phyloP scores from a whole-genome alignment of 2,888 invertebrate species.

The Epistrophella euchroma region DNA sequence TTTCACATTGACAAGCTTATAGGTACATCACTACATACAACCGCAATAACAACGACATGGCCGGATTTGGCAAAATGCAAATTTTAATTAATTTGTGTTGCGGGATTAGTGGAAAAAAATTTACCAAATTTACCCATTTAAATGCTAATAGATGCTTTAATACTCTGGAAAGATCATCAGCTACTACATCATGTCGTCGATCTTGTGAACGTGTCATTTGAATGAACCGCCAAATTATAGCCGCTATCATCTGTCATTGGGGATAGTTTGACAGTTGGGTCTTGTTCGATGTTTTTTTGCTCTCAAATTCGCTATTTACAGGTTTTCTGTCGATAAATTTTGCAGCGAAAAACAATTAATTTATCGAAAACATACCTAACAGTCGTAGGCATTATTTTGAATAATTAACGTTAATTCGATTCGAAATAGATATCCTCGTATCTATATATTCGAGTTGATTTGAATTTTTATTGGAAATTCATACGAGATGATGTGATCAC shows the following conservation, averaged over 20 bases:
- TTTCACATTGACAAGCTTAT: conserved; percentile 11
- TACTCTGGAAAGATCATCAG: conserved; percentile 53
- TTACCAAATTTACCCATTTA: conserved; percentile 63
- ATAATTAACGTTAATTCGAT: conserved; percentile 67
- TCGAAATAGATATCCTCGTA: conserved; percentile 42
- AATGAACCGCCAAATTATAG: conserved; percentile 62
- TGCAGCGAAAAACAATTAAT: conserved; percentile 19
- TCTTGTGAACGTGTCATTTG: conserved; percentile 70
- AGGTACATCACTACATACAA: neutral
- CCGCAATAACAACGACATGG: conserved; percentile 4
- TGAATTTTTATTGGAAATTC: conserved; percentile 68
- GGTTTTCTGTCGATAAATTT: conserved; percentile 45
- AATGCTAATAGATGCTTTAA: conserved; percentile 65
- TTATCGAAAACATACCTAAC: conserved; percentile 51
- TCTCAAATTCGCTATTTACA: conserved; percentile 33
- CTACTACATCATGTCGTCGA: conserved; percentile 70
- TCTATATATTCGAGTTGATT: conserved; percentile 34
- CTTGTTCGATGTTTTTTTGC: conserved; percentile 52
- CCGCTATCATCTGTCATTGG: conserved; percentile 58
- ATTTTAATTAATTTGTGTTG: conserved; percentile 9
- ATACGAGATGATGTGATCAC: conserved; percentile 56
- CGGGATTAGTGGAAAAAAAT: neutral
- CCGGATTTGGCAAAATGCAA: conserved; percentile 42
- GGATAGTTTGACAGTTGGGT: conserved; percentile 43
- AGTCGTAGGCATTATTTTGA: conserved; percentile 66